Evolutionary conservation across 2,797 vertebrate genomes (phyloP), one percentile per base, ranked within the genome.

Genomic region (Fringilla coelebs): DNA sequence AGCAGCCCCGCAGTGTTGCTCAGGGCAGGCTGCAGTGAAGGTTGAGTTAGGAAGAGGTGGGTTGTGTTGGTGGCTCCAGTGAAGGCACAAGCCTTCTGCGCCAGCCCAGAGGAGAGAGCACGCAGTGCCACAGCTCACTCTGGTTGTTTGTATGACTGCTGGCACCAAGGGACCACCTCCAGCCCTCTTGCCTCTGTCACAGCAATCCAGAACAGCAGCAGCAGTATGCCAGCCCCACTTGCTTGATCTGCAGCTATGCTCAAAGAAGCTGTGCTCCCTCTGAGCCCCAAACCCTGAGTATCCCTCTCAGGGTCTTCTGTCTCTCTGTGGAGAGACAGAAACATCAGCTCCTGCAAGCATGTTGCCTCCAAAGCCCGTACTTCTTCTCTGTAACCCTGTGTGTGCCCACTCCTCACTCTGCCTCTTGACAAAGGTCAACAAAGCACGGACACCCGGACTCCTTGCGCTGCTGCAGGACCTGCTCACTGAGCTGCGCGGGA

Each of bases 401-500:
- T 0, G 0, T 24, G 28, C 40, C 19, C 0, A 2, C 38, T 68
- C 14, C 60, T 58, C 63, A 67, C 19, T 28, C 19, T 38, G 17
- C 3, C 31, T 43, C 71, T 45, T 38, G 18, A 58, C 55, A 54
- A 87, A 40, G 28, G 18, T 13, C 31, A 41, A 20, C 3, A 6
- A 55, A 78, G 24, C 46, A 26, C 0, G 5, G 55, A 43, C n/a
- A 40, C 14, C 18, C 55, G 25, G 87, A 11, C 17, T 85, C n/a
- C 40, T 29, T n/a, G 18, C 4, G 4, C n/a, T 18, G 40, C 31
- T 0, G 1, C 77, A 73, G 19, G 38, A 61, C 29, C 38, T 55
- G 20, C 54, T 62, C 2, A 0, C 63, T 36, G 28, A n/a, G 19
- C 88, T 45, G 38, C 0, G 0, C 0, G 1, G 40, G 17, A 41